Evolutionary conservation across 2,888 invertebrate genomes (phyloP), one percentile per base, ranked within the genome.

Genomic region (Candidula unifasciata): DNA sequence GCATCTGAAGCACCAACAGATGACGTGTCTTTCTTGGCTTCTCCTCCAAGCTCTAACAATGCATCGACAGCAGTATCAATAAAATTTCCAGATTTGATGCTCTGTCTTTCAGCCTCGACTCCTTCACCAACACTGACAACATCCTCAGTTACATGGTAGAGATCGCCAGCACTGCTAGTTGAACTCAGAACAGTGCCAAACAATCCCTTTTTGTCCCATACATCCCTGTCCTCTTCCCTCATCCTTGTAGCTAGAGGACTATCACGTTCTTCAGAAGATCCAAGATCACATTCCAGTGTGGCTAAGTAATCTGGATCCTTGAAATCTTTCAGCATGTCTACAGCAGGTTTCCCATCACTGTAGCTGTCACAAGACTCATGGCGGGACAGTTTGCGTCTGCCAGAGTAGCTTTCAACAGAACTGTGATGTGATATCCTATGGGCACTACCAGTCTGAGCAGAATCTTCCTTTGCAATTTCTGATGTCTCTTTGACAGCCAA

Each of bases 261-360:
- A 66, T 92, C 93, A 85, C 92, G 92, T 81, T 92, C 93, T 0
- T 91, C 91, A 8, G 92, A 93, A 10, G 92, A 92, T 3, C 92
- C 91, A 27, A 93, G 84, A 82, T 93, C 93, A 30, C 89, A 89
- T 54, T 89, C 88, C 85, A 90, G 89, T 52, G 90, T 87, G 27
- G 89, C 89, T 69, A 92, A 86, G 80, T 89, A 90, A 80, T 92
- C 92, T 16, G 91, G 91, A 80, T 92, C 92, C 44, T 92, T 92
- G 87, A 92, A 92, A 74, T 92, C 92, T 81, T 90, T 88, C n/a
- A 91, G 87, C 54, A 89, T 87, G 35, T 91, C 90, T 6, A 87
- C 88, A 10, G 90, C 91, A 66, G 88, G 88, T 44, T 89, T 88
- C 16, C 86, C 88, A 69, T 90, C 91, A 78, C 88, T 88, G 85